Evolutionary conservation across 1,140 invertebrate genomes (phyloP).

Genomic region (Catajapyx aquilonaris): DNA sequence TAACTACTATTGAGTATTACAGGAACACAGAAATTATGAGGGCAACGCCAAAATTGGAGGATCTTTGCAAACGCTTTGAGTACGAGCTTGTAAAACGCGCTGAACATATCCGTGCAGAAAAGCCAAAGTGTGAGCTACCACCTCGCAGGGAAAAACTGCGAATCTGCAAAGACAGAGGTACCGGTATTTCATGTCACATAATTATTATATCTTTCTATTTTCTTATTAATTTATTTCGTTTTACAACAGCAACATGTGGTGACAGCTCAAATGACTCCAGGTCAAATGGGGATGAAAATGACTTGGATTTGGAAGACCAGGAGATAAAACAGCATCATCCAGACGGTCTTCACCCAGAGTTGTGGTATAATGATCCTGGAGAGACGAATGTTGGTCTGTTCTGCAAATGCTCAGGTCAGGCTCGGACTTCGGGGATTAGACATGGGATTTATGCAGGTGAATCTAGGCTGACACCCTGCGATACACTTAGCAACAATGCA

Average conservation of each 20-base stretch:
- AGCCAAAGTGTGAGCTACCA: conserved; percentile 42
- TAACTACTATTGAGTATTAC: no score
- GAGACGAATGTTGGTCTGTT: conserved; percentile 91
- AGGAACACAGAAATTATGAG: conserved; percentile 32
- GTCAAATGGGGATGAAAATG: conserved; percentile 51
- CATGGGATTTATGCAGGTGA: conserved; percentile 94
- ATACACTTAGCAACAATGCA: conserved; percentile 62
- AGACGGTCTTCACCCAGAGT: conserved; percentile 71
- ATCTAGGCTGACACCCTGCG: conserved; percentile 43
- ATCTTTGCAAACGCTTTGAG: conserved; percentile 52
- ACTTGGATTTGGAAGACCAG: conserved; percentile 63
- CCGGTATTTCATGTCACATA: conserved; percentile 14
- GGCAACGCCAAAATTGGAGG: conserved; percentile 35
- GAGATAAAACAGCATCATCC: conserved; percentile 81
- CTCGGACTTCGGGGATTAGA: conserved; percentile 70
- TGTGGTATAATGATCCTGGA: conserved; percentile 91
- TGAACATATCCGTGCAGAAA: conserved; percentile 30
- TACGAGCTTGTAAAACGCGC: conserved; percentile 46
- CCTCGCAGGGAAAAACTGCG: conserved; percentile 39
- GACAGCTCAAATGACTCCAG: conserved; percentile 32
- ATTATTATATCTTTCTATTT: no score
- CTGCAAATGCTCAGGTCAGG: conserved; percentile 82
- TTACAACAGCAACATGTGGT: no score
- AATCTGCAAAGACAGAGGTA: conserved; percentile 46
- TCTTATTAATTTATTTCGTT: no score